Percentiles rank a stretch among this genome's conserved stretches.
These are phyloP conservation scores for Vannuccia rotundouncinata DNA, from an alignment of 2,888 invertebrate genomes.

Conservation along the genomic window DNA sequence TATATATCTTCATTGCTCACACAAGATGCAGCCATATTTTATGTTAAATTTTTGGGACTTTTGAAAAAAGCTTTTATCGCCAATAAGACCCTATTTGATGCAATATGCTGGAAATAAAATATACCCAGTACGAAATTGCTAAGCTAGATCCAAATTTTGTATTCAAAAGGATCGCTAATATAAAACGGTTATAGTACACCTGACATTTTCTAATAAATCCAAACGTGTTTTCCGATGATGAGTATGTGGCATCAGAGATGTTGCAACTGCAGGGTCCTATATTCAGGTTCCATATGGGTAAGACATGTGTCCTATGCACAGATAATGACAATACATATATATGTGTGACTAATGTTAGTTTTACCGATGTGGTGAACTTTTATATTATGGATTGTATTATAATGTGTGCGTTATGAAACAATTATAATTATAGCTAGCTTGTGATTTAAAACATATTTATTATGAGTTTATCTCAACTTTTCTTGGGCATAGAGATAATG, in stretches of 20 bases:
- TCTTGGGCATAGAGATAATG: too few relatives aligned
- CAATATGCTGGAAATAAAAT: conserved; percentile 48
- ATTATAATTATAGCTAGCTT: too few relatives aligned
- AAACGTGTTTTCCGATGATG: conserved; percentile 33
- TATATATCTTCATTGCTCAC: conserved; percentile 41
- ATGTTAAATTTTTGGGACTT: conserved; percentile 46
- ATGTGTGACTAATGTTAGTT: too few relatives aligned
- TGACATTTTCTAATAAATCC: conserved; percentile 37
- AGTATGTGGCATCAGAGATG: conserved; percentile 22
- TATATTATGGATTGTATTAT: too few relatives aligned
- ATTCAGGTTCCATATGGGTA: too few relatives aligned
- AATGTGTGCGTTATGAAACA: too few relatives aligned
- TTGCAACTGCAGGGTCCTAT: too few relatives aligned
- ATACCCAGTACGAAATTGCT: conserved; percentile 44
- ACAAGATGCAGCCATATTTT: conserved; percentile 41
- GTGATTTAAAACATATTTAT: too few relatives aligned
- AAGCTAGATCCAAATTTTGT: conserved; percentile 40
- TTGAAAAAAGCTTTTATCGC: conserved; percentile 47
- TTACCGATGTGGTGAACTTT: too few relatives aligned
- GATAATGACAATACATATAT: too few relatives aligned
- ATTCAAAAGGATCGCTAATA: conserved; percentile 11
- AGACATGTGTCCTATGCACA: too few relatives aligned
- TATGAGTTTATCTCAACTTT: too few relatives aligned
- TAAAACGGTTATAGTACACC: conserved; percentile 27
- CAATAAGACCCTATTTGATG: conserved; percentile 49